Conservation (phyloP, 1,140 invertebrate genomes). For the Panagrolaimus sp. region DNA sequence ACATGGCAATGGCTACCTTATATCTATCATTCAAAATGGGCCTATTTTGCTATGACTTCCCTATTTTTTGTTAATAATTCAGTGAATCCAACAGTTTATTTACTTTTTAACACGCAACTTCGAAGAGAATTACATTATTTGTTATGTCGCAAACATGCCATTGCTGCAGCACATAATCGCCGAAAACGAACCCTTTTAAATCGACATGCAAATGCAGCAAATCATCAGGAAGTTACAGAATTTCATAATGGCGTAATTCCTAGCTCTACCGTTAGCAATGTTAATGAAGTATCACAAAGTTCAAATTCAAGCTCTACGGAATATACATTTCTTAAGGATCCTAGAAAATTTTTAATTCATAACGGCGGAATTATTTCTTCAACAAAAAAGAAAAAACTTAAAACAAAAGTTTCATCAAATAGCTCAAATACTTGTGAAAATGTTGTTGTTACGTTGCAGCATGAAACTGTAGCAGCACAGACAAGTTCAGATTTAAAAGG, state of each 20-base stretch:
- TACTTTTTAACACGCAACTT: constrained; percentile 44
- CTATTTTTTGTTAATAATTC: constrained; percentile 48
- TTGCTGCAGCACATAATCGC: constrained; percentile 22
- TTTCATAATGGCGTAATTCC: background rate
- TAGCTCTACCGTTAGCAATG: background rate
- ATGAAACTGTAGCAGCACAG: too few relatives aligned
- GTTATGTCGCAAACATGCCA: constrained; percentile 33
- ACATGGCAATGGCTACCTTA: constrained; percentile 46
- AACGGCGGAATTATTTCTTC: background rate
- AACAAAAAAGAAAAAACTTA: background rate
- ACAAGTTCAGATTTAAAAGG: too few relatives aligned
- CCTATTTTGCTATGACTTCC: constrained; percentile 43
- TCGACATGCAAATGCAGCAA: background rate
- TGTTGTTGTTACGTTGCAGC: too few relatives aligned
- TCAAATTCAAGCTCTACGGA: background rate
- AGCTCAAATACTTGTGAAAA: too few relatives aligned
- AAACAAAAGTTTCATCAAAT: background rate
- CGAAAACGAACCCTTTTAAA: constrained; percentile 19
- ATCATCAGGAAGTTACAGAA: background rate
- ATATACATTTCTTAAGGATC: constrained; percentile 1
- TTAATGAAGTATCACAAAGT: constrained; percentile 11
- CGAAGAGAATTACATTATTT: constrained; percentile 39
- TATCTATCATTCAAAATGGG: constrained; percentile 44
- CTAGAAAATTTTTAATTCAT: background rate
- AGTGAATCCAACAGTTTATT: constrained; percentile 42